Base-by-base conservation (phyloP, 1,140 invertebrate species). In the Penaeus vannamei region DNA sequence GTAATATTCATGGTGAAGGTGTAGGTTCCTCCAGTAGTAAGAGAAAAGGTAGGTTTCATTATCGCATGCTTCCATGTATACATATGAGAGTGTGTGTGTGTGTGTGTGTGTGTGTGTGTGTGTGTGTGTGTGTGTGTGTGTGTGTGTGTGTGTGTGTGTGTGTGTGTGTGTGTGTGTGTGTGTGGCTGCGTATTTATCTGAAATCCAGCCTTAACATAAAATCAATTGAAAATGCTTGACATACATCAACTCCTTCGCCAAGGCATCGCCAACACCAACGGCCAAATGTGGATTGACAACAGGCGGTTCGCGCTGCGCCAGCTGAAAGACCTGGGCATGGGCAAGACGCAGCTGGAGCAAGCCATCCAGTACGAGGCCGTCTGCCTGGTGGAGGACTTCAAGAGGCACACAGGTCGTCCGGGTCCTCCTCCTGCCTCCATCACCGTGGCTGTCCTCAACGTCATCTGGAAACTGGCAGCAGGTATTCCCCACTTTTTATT, bases 381-480 rank as follows among this genome's bases (percentile, higher is more conserved):
- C 22, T 69, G 26, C 4, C 64, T 85, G 23, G 84, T 66, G 26
- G 23, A 85, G 17, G 26, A 66, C 64, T 59, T 64, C 29, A 62
- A 62, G 22, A 53, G 32, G 10, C 62, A 12, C 17, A 53, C 46
- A 66, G 60, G 26, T 22, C 62, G 69, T 17, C 84, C 62, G 14
- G 23, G 36, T 32, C 46, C 26, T 46, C 53, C 72, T 60, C 62
- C 36, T 36, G 64, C 46, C 19, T 26, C 36, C 64, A 32, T 85
- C 42, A 85, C 62, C 36, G 62, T 53, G 4, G 84, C 84, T 36
- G 62, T 85, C 23, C n/a, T 85, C 60, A 85, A 85, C 84, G 84
- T 85, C 60, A 66, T 85, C 64, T 85, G 84, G 84, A 66, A 85
- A n/a, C 36, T 85, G 4, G 17, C 69, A 23, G 84, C 84, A 72